These are phyloP conservation scores for Clarias gariepinus DNA, from an alignment of 2,113 vertebrate species.

Conservation along the genomic window DNA sequence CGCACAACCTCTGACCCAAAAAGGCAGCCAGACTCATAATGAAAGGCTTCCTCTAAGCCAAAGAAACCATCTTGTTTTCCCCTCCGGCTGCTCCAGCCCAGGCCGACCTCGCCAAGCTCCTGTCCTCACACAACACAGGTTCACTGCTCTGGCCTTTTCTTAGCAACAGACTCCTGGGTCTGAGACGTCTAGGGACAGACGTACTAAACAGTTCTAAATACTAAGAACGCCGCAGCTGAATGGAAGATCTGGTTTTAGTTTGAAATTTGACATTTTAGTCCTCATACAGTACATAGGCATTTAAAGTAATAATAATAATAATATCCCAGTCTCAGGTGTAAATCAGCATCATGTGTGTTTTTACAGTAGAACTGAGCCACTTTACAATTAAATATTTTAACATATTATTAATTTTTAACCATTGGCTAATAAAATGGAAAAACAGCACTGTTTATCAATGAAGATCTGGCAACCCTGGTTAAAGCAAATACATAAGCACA, in stretches of 20 bases:
- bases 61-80: conserved; percentile 32
- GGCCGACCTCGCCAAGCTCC: conserved; percentile 28
- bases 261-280: too few relatives aligned
- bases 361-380: background rate
- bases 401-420: background rate
- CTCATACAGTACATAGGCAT: background rate
- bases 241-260: background rate
- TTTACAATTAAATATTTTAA: background rate
- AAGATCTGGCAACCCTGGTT: background rate
- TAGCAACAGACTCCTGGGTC: background rate
- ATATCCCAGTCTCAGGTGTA: background rate
- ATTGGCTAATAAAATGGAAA: background rate
- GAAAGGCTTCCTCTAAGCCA: conserved; percentile 43
- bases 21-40: conserved; percentile 46
- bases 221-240: background rate
- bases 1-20: conserved; percentile 46
- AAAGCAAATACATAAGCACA: background rate
- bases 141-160: conserved; percentile 45
- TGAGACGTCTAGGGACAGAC: background rate
- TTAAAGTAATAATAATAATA: background rate
- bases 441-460: background rate
- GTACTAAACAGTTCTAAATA: background rate
- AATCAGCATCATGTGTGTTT: background rate
- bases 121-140: conserved; percentile 66
- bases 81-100: conserved; percentile 20